Percentiles rank a stretch among this genome's conserved stretches.
phyloP scores from a whole-genome alignment of 2,888 invertebrate genomes.

The Proisotoma minuta region DNA sequence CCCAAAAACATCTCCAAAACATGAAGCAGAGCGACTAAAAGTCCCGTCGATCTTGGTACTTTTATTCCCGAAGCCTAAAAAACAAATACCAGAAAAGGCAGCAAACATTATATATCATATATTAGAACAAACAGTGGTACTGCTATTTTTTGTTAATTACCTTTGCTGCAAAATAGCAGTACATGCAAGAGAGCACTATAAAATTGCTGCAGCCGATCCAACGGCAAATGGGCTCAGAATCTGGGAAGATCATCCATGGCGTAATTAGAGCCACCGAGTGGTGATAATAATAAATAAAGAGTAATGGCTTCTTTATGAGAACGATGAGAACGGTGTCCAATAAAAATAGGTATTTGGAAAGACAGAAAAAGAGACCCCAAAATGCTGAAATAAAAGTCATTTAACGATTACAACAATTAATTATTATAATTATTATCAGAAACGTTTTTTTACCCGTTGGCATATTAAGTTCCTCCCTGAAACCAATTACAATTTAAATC shows the following conservation, averaged over 20 bases:
- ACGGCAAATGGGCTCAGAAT: constrained; percentile 35
- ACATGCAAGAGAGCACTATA: constrained; percentile 31
- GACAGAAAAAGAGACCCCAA: constrained; percentile 34
- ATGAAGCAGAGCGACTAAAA: constrained; percentile 29
- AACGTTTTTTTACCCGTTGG: constrained; percentile 33
- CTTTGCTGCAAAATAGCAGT: constrained; percentile 32
- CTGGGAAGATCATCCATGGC: constrained; percentile 38
- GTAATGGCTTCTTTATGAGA: constrained; percentile 31
- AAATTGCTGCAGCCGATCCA: constrained; percentile 32
- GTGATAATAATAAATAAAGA: constrained; percentile 37
- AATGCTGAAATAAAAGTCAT: constrained; percentile 22
- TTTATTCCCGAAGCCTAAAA: constrained; percentile 23
- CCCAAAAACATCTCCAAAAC: constrained; percentile 38
- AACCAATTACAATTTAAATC: neutral
- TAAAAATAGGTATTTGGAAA: constrained; percentile 32
- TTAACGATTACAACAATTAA: too few relatives aligned
- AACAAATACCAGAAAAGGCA: too few relatives aligned
- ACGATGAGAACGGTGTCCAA: constrained; percentile 36
- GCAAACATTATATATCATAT: too few relatives aligned
- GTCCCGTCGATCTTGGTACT: constrained; percentile 26
- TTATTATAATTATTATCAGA: too few relatives aligned
- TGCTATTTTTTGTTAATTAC: constrained; percentile 11
- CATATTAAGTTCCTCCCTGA: constrained; percentile 30
- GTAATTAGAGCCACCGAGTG: constrained; percentile 27
- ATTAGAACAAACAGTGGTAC: neutral